A percentile compares a stretch with the other conserved stretches of the same genome.
phyloP scores from a whole-genome alignment of 92 coral and sea anemone species.

The Plumapathes pennacea region DNA sequence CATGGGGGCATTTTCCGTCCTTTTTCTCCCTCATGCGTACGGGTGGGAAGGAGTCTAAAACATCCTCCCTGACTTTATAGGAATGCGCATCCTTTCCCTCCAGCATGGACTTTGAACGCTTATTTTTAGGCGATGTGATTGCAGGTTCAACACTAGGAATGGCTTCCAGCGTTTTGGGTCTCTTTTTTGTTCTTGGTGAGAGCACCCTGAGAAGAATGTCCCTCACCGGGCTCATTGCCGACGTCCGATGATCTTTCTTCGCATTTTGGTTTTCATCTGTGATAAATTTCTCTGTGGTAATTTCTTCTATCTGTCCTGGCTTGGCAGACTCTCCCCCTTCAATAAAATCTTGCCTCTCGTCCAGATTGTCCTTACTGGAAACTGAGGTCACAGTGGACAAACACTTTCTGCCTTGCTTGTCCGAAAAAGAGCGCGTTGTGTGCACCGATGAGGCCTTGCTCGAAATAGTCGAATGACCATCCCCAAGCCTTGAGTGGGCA shows the following conservation, averaged over 20 bases:
- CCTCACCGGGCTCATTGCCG: constrained; percentile 87
- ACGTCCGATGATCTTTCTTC: constrained; percentile 46
- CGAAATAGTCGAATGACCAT: constrained; percentile 80
- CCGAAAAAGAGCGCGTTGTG: no score
- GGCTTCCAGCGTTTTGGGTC: constrained; percentile 83
- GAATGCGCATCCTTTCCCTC: constrained; percentile 69
- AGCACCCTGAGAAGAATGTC: constrained; percentile 71
- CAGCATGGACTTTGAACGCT: constrained; percentile 64
- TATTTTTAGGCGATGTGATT: constrained; percentile 23
- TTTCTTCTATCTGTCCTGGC: no score
- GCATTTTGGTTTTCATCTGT: constrained; percentile 32
- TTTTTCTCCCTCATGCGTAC: constrained; percentile 51
- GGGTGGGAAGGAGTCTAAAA: constrained; percentile 55
- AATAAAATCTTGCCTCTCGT: constrained; percentile 1
- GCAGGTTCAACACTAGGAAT: constrained; percentile 19
- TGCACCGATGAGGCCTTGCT: constrained; percentile 78
- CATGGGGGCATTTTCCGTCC: constrained; percentile 27
- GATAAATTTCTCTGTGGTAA: constrained; percentile 1
- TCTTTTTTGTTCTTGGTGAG: constrained; percentile 71
- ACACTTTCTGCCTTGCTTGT: constrained; percentile 22
- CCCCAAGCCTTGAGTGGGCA: constrained; percentile 61
- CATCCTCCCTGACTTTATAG: constrained; percentile 16
- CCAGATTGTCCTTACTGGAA: constrained; percentile 11
- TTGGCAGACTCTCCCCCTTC: constrained; percentile 1
- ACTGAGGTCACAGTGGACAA: constrained; percentile 37